Percentiles rank a stretch among this genome's conserved stretches.
Conservation (phyloP, 2,113 vertebrate genomes). For the Salvelinus fontinalis region DNA sequence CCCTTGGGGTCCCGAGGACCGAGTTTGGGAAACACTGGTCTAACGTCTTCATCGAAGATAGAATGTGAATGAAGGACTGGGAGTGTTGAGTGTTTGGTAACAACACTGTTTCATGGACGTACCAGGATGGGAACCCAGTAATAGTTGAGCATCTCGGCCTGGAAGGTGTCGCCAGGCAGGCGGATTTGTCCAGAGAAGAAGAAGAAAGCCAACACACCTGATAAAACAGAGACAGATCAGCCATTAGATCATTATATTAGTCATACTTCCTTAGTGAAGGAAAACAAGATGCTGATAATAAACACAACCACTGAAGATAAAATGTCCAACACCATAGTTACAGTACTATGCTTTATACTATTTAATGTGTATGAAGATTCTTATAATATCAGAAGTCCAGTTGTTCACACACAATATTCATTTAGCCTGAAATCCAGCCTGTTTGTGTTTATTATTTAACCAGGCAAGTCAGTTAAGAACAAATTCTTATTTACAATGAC, state of each 20-base stretch:
- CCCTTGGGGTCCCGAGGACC: too few species aligned
- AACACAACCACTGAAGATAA: background rate
- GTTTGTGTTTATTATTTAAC: too few species aligned
- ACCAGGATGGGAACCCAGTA: conserved; percentile 79
- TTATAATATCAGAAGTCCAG: background rate
- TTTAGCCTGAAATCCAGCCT: too few species aligned
- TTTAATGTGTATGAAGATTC: background rate
- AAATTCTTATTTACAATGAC: too few species aligned
- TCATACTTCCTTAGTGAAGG: background rate
- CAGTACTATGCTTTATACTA: background rate
- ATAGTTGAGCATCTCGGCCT: conserved; percentile 66
- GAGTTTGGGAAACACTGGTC: too few species aligned
- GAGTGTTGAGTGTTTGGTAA: background rate
- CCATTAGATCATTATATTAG: background rate
- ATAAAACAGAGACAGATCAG: background rate
- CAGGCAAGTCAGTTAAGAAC: too few species aligned
- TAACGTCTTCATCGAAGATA: too few species aligned
- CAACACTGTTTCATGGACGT: conserved; percentile 27
- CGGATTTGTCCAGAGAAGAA: conserved; percentile 71
- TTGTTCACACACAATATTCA: background rate
- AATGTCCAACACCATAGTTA: background rate
- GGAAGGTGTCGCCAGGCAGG: conserved; percentile 46
- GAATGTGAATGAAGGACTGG: too few species aligned
- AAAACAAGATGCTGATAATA: background rate
- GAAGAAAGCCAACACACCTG: conserved; percentile 73